Evolutionary conservation across 1,140 invertebrate species (phyloP), one percentile per base, ranked within the genome.

Genomic region (Bombus superbus): DNA sequence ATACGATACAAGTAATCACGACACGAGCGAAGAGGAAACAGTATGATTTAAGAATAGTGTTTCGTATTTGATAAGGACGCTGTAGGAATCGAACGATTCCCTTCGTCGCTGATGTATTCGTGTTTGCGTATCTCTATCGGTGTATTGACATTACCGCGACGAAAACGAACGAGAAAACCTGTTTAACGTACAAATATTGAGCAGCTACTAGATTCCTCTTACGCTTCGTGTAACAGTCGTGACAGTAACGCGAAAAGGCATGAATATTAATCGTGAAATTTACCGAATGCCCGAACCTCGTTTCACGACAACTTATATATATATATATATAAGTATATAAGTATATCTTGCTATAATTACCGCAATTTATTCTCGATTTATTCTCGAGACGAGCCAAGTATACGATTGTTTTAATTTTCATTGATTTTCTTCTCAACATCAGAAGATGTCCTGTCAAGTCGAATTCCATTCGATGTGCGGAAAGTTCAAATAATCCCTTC

Each of bases 121-220:
- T 74, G 57, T 88, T 88, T 88, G 25, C 79, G 82, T 47, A 75
- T 86, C 64, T 53, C 53, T 68, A 22, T 44, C 18, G 40, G 15
- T 8, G 75, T 78, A 62, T 84, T 84, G 83, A 84, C 83, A 84
- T 78, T 66, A 47, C 59, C 69, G 35, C 18, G 59, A 38, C 53
- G 74, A 73, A 88, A 81, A 88, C 25, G 77, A 76, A 15, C 32
- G 68, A 57, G 78, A n/a, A 74, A 89, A 87, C 85, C 69, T 87
- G 88, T 90, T 90, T 87, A 79, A 87, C 66, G 78, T 71, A 76
- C 89, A 90, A 90, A 90, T 80, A 90, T 89, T 87, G 85, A 87
- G 72, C 68, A 35, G 76, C 78, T 89, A 86, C 77, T 62, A 47
- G 38, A 77, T 81, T 86, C 76, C 47, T 77, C 62, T 53, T 57